Percentiles rank a stretch among this genome's conserved stretches.
phyloP scores from a whole-genome alignment of 2,113 vertebrate species.

The Salvelinus fontinalis region DNA sequence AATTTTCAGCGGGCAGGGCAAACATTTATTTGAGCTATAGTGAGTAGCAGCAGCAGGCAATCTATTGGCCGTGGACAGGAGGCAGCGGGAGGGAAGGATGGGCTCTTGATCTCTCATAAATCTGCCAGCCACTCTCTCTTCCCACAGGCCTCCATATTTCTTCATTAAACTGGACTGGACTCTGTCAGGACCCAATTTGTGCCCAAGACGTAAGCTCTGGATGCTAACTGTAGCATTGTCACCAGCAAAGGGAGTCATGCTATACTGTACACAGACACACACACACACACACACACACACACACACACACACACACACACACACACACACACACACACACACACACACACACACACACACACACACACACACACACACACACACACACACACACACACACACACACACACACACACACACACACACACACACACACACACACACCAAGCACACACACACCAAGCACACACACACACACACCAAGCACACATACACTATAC shows the following conservation, averaged over 20 bases:
- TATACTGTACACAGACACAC: background rate
- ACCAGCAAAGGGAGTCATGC: background rate
- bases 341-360: too few relatives aligned
- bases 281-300: background rate
- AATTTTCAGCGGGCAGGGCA: background rate
- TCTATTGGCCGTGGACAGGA: background rate
- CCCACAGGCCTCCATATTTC: constrained; percentile 28
- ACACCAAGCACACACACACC: background rate
- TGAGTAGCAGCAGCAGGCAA: constrained; percentile 10
- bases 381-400: background rate
- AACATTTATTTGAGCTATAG: background rate
- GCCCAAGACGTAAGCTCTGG: constrained; percentile 19
- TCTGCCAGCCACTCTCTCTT: constrained; percentile 20
- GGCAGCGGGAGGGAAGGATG: background rate
- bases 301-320: background rate
- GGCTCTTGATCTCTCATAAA: constrained; percentile 22
- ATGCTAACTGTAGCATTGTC: background rate
- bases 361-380: background rate
- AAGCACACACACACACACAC: background rate
- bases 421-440: background rate
- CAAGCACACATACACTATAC: too few relatives aligned
- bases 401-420: too few relatives aligned
- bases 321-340: background rate
- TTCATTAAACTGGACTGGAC: constrained; percentile 21
- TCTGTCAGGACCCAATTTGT: constrained; percentile 31